A percentile compares a stretch with the other conserved stretches of the same genome.
phyloP scores from a whole-genome alignment of 1,140 invertebrate species.

The Uloborus diversus region DNA sequence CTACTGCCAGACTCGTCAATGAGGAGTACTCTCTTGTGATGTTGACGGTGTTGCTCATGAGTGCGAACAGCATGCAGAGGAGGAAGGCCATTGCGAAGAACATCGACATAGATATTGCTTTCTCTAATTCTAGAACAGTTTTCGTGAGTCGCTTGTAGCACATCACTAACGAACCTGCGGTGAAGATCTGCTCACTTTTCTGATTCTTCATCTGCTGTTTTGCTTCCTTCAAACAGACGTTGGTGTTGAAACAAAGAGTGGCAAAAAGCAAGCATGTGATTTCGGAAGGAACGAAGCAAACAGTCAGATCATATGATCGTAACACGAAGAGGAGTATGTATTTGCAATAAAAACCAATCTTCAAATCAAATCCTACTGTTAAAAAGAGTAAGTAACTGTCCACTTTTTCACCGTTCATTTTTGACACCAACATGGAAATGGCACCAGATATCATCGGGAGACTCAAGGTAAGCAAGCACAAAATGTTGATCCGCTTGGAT shows the following conservation, averaged over 20 bases:
- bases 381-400: conserved; percentile 18
- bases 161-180: neutral
- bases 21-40: neutral
- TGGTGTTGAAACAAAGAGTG: neutral
- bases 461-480: conserved; percentile 15
- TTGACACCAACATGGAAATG: conserved; percentile 12
- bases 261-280: conserved; percentile 28
- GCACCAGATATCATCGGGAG: conserved; percentile 17
- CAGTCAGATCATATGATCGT: conserved; percentile 23
- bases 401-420: conserved; percentile 1
- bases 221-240: conserved; percentile 5
- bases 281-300: conserved; percentile 26
- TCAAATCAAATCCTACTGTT: neutral
- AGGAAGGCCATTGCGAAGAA: conserved; percentile 27
- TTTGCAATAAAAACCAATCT: conserved; percentile 22
- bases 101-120: conserved; percentile 21
- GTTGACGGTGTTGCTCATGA: conserved; percentile 30
- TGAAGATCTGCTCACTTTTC: neutral
- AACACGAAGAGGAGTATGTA: conserved; percentile 25
- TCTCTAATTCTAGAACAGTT: conserved; percentile 12
- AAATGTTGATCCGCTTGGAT: neutral
- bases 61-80: conserved; percentile 21
- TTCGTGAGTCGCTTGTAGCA: conserved; percentile 22
- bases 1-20: neutral
- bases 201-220: neutral